A percentile compares a stretch with the other conserved stretches of the same genome.
These are phyloP conservation scores for Mastigias papua DNA, from an alignment of 30 jellyfish, hydroid and myxozoan species.

Conservation along the genomic window DNA sequence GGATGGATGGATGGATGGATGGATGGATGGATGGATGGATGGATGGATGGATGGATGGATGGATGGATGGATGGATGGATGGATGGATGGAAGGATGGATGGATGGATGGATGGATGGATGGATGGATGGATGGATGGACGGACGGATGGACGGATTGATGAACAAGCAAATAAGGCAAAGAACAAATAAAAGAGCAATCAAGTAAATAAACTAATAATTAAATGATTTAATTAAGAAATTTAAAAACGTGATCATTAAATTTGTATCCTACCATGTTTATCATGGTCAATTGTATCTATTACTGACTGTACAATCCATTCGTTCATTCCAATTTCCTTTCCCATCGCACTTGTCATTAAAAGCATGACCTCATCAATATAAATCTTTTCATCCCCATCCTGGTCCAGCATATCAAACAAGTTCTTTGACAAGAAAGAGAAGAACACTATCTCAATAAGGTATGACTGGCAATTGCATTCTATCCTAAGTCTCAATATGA, in stretches of 20 bases:
- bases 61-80: background rate
- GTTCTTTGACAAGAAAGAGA: slow-evolving; percentile 4
- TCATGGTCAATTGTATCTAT: slow-evolving; percentile 29
- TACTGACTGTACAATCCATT: slow-evolving; percentile 26
- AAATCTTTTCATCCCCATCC: slow-evolving; percentile 41
- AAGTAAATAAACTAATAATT: background rate
- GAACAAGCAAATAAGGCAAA: background rate
- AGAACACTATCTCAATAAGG: background rate
- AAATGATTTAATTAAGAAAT: too few relatives aligned
- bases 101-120: background rate
- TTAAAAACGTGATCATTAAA: too few relatives aligned
- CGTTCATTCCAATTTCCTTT: slow-evolving; percentile 54
- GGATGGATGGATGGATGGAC: background rate
- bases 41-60: background rate
- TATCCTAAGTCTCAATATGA: too few relatives aligned
- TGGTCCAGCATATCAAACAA: slow-evolving; percentile 51
- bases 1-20: background rate
- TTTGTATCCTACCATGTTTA: slow-evolving; percentile 30
- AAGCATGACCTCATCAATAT: slow-evolving; percentile 62
- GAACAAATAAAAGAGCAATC: background rate
- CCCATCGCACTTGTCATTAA: slow-evolving; percentile 63
- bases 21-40: background rate
- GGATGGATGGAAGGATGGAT: background rate
- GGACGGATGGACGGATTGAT: background rate
- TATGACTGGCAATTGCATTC: too few relatives aligned